phyloP scores from a whole-genome alignment of 2,797 vertebrate species.

The Catharus ustulatus region DNA sequence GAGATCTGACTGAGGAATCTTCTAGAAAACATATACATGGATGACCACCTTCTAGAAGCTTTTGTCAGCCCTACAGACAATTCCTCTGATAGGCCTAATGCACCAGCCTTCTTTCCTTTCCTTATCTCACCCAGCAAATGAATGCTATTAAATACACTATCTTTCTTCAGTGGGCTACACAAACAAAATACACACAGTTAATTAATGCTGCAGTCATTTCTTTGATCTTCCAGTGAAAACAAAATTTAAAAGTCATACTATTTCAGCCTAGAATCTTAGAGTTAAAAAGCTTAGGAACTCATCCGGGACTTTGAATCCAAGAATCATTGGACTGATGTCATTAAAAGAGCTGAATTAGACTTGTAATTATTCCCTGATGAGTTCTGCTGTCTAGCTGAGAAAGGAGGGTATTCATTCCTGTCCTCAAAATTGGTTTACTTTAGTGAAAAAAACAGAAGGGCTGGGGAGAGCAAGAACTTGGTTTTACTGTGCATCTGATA shows the following conservation, averaged over 20 bases:
- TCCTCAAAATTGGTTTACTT: conserved; percentile 45
- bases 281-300: conserved; percentile 67
- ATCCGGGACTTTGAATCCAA: conserved; percentile 40
- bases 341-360: conserved; percentile 67
- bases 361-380: conserved; percentile 69
- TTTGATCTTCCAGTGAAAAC: conserved; percentile 53
- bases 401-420: conserved; percentile 52
- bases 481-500: background rate
- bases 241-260: conserved; percentile 46
- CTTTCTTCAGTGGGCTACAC: background rate
- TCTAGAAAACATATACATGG: background rate
- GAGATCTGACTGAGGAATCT: background rate
- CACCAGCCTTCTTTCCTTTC: background rate
- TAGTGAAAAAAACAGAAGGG: background rate
- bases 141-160: background rate
- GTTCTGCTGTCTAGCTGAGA: conserved; percentile 33
- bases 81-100: background rate
- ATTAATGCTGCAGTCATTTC: conserved; percentile 14
- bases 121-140: conserved; percentile 24
- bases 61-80: background rate
- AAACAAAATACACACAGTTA: background rate
- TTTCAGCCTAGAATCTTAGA: conserved; percentile 45
- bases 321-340: conserved; percentile 62
- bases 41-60: background rate
- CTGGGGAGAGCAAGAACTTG: conserved; percentile 1